A percentile compares a stretch with the other conserved stretches of the same genome.
Evolutionary conservation across 2,888 invertebrate genomes (phyloP).

Genomic region (Drosophila setosimentum): DNA sequence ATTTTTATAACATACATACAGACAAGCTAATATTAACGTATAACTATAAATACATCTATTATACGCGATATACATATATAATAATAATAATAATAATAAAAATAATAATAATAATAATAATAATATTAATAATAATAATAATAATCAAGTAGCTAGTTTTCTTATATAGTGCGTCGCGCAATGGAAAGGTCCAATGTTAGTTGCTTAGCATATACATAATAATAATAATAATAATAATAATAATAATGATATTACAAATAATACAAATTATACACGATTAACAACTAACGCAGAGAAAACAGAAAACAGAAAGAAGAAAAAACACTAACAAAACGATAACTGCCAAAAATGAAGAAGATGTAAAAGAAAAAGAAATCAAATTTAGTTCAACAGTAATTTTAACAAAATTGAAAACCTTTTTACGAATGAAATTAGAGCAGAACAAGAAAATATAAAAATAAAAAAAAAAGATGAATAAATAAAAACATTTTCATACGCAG

Average conservation of each 20-base stretch:
- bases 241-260: conserved; percentile 4
- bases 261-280: conserved; percentile 22
- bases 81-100: conserved; percentile 44
- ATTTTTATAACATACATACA: conserved; percentile 51
- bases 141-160: conserved; percentile 80
- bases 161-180: conserved; percentile 82
- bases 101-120: conserved; percentile 60
- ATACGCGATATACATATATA: conserved; percentile 47
- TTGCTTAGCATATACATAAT: conserved; percentile 79
- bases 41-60: conserved; percentile 41
- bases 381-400: conserved; percentile 55
- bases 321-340: conserved; percentile 72
- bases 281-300: conserved; percentile 27
- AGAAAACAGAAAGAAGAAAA: conserved; percentile 21
- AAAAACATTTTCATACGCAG: conserved; percentile 64
- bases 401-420: conserved; percentile 52
- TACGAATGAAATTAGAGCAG: conserved; percentile 25
- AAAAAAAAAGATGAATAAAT: not conserved
- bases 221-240: conserved; percentile 39
- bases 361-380: conserved; percentile 53
- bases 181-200: conserved; percentile 81
- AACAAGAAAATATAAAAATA: not conserved
- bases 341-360: conserved; percentile 62
- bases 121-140: conserved; percentile 55
- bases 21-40: conserved; percentile 41